Conservation (phyloP, 2,113 vertebrate species). For the Trogon surrucura region DNA sequence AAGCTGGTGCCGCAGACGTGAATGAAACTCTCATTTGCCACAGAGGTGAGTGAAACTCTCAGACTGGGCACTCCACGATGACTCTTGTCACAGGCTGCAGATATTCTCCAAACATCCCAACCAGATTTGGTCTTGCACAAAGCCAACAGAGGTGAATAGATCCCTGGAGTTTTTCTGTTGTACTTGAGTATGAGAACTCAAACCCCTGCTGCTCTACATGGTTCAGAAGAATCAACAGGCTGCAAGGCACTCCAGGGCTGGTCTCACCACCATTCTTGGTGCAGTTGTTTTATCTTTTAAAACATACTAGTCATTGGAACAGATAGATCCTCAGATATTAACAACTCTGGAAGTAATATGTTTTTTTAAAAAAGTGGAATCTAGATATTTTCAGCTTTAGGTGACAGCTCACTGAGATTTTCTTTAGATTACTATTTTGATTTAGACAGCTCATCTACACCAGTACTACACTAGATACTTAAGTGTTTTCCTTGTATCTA, state of each 20-base stretch:
- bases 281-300: background rate
- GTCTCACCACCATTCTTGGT: background rate
- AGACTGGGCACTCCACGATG: too few species aligned
- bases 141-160: background rate
- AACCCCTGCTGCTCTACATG: background rate
- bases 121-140: background rate
- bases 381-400: background rate
- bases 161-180: background rate
- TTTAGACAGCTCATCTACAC: background rate
- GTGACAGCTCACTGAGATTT: background rate
- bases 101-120: background rate
- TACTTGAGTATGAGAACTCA: background rate
- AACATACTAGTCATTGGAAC: background rate
- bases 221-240: background rate
- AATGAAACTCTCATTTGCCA: background rate
- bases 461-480: background rate
- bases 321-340: background rate
- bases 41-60: background rate
- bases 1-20: background rate
- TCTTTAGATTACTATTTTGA: background rate
- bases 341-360: background rate
- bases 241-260: background rate
- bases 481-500: background rate
- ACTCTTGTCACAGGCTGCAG: background rate
- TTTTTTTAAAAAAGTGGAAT: background rate